Evolutionary conservation across 2,888 invertebrate species (phyloP), one percentile per base, ranked within the genome.

Genomic region (Cheilosia vernalis): DNA sequence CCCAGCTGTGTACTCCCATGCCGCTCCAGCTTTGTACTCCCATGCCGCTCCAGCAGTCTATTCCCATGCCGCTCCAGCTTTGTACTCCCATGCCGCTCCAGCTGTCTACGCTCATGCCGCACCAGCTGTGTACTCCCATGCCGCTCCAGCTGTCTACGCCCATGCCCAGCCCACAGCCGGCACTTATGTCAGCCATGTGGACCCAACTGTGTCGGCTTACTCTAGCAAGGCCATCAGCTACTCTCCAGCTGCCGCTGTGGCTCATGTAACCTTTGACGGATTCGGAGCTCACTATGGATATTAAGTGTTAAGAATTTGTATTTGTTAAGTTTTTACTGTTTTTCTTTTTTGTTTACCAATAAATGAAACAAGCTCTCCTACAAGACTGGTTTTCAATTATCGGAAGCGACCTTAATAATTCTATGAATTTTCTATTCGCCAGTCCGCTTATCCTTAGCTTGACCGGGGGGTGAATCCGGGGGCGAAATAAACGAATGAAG

Each of bases 261-360:
- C 94, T 83, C 94, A 94, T 90, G 93, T 93, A 63, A 90, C 93
- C 87, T 95, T 94, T 93, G 93, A 92, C 87, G 94, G 94, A 86
- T 92, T 93, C 76, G 93, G 93, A 85, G 93, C 93, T 88, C 93
- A 93, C 88, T 94, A 95, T 91, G 94, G 93, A 89, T 94, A 94
- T 93, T 94, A 93, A 94, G n/a, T 7, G 9, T 58, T n/a, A 13
- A 19, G 19, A n/a, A 3, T 30, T 40, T 13, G 42, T 27, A 21
- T 33, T 21, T 21, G 15, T 15, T 51, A 51, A 51, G 51, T 51
- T 24, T 58, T 44, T 30, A 30, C 24, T 30, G 13, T 33, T 30
- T 33, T 19, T 47, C 58, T 60, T 60, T 51, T 24, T 76, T 58
- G 30, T 27, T 30, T 55, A 10, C 30, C 30, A 66, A 66, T 66